Percentiles rank a stretch among this genome's conserved stretches.
phyloP scores from a whole-genome alignment of 2,888 invertebrate species.

The Teinopalpus imperialis region DNA sequence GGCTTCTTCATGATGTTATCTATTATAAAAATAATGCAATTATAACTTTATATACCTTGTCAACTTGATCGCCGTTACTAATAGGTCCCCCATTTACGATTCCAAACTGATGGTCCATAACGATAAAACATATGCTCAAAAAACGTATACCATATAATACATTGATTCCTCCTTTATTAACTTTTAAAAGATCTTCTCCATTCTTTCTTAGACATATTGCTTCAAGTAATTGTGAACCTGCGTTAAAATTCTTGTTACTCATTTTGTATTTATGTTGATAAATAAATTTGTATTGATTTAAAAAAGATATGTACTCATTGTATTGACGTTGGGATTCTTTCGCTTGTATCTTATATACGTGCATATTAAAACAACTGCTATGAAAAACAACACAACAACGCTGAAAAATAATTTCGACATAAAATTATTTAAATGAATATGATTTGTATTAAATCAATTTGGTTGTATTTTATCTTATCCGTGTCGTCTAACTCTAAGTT shows the following conservation, averaged over 20 bases:
- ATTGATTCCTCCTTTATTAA: slow-evolving; percentile 60
- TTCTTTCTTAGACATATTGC: slow-evolving; percentile 64
- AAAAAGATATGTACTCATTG: slow-evolving; percentile 6
- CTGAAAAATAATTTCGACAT: slow-evolving; percentile 38
- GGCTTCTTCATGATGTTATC: no score
- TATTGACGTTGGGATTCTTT: slow-evolving; percentile 18
- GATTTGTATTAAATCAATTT: no score
- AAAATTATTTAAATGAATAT: no score
- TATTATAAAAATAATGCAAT: no score
- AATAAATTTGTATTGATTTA: not conserved
- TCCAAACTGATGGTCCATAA: slow-evolving; percentile 80
- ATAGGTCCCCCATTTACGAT: slow-evolving; percentile 77
- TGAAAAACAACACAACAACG: slow-evolving; percentile 34
- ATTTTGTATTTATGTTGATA: not conserved
- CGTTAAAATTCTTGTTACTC: slow-evolving; percentile 27
- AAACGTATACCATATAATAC: slow-evolving; percentile 83
- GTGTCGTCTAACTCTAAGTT: no score
- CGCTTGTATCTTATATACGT: slow-evolving; percentile 46
- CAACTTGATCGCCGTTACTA: slow-evolving; percentile 77
- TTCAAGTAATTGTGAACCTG: slow-evolving; percentile 46
- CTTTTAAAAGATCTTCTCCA: slow-evolving; percentile 51
- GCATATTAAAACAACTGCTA: slow-evolving; percentile 41
- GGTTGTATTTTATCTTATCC: no score
- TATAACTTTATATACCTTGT: slow-evolving; percentile 78
- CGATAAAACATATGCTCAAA: slow-evolving; percentile 79